Evolutionary conservation across 2,888 invertebrate genomes (phyloP).

Genomic region (Corbicula japonica): DNA sequence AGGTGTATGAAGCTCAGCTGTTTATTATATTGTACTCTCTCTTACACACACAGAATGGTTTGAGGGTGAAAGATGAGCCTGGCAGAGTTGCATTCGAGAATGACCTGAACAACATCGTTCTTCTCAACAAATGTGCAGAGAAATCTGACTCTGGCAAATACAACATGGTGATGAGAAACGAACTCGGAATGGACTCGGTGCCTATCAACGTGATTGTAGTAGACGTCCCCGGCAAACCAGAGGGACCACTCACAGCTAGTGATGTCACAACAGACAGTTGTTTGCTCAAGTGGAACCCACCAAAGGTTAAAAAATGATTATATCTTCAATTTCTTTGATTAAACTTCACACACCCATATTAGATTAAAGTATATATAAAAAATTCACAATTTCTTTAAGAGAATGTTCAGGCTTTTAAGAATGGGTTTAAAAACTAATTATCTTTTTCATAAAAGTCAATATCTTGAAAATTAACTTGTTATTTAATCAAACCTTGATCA

Average conservation of each 20-base stretch:
- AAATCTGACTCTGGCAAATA: constrained; percentile 97
- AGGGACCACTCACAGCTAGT: constrained; percentile 95
- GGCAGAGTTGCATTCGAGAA: constrained; percentile 91
- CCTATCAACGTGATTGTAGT: constrained; percentile 93
- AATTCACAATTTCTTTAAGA: too few species aligned
- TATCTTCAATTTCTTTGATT: too few species aligned
- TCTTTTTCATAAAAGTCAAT: too few species aligned
- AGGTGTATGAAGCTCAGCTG: too few species aligned
- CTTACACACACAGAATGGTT: constrained; percentile 89
- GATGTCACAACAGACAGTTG: constrained; percentile 99
- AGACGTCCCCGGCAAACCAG: constrained; percentile 95
- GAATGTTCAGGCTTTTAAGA: too few species aligned
- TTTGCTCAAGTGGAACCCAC: constrained; percentile 90
- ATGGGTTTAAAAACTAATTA: too few species aligned
- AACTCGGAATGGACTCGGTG: constrained; percentile 96
- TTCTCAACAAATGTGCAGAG: constrained; percentile 91
- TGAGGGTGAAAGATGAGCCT: constrained; percentile 90
- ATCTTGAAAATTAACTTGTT: too few species aligned
- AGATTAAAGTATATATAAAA: too few species aligned
- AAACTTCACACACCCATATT: too few species aligned
- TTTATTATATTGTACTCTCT: neutral
- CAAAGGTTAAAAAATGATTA: constrained; percentile 83
- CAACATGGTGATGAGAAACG: constrained; percentile 95
- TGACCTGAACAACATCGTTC: constrained; percentile 79
- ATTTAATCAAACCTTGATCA: too few species aligned